Evolutionary conservation across 2,888 invertebrate genomes (phyloP).

Genomic region (Cheilosia grossa): DNA sequence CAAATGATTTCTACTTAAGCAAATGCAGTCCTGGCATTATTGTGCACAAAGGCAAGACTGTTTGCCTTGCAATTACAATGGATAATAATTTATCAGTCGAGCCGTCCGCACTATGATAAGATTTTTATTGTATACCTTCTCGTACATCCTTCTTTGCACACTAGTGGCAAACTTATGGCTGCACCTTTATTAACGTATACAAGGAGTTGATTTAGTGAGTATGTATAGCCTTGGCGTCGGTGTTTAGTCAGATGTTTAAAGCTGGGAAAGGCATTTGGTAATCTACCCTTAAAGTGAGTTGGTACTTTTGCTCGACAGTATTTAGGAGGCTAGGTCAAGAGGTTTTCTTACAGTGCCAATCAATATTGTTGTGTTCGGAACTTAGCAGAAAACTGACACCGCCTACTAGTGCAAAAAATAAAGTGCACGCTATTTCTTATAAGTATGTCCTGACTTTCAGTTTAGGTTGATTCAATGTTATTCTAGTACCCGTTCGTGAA

Average conservation of each 20-base stretch:
- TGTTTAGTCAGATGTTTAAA: not conserved
- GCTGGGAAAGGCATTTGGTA: no score
- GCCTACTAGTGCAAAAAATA: no score
- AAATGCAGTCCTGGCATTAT: constrained; percentile 40
- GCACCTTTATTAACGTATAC: constrained; percentile 48
- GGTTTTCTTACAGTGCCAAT: no score
- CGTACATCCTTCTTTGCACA: constrained; percentile 29
- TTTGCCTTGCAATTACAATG: constrained; percentile 54
- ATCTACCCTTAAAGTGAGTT: not conserved
- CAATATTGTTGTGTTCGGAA: no score
- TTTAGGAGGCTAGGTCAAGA: not conserved
- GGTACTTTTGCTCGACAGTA: not conserved
- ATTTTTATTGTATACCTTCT: constrained; percentile 40
- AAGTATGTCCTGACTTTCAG: no score
- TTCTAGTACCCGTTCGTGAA: no score
- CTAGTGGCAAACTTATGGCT: constrained; percentile 31
- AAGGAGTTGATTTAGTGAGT: constrained; percentile 44
- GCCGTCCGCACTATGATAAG: constrained; percentile 42
- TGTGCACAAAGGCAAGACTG: constrained; percentile 29
- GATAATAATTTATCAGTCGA: constrained; percentile 53
- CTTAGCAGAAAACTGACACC: no score
- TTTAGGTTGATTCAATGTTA: no score
- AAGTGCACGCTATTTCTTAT: no score
- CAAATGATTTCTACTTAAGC: constrained; percentile 39
- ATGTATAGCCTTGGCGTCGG: not conserved